A percentile compares a stretch with the other conserved stretches of the same genome.
Conservation (phyloP, 2,113 vertebrate genomes). For the Asarcornis scutulata region DNA sequence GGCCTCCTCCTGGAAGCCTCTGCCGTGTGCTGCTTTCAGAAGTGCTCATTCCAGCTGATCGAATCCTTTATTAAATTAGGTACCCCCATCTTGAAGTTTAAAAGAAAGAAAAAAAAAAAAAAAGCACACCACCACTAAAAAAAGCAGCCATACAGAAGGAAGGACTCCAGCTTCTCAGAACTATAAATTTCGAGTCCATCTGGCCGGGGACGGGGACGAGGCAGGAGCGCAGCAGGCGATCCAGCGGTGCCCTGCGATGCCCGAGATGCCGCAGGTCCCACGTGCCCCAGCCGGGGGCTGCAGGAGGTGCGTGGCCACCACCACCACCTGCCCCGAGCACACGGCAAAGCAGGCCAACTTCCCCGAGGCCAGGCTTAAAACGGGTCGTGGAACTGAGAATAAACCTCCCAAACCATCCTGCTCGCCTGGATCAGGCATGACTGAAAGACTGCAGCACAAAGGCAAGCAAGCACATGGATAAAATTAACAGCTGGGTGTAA, state of each 20-base stretch:
- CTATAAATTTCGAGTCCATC: constrained; percentile 67
- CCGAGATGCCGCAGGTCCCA: not conserved
- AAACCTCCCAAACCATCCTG: constrained; percentile 20
- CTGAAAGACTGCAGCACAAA: not conserved
- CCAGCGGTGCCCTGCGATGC: constrained; percentile 33
- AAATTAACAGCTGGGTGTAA: constrained; percentile 21
- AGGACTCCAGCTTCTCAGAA: constrained; percentile 69
- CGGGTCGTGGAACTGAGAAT: not conserved
- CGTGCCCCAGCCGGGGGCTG: not conserved
- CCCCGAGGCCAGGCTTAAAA: not conserved
- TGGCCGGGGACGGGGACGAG: constrained; percentile 20
- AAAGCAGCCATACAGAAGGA: not conserved
- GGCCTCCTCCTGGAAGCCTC: constrained; percentile 40
- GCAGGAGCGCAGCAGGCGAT: constrained; percentile 8
- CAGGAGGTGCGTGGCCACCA: constrained; percentile 3
- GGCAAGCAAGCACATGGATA: not conserved
- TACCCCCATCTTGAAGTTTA: not conserved
- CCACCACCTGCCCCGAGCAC: not conserved
- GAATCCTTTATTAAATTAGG: constrained; percentile 55
- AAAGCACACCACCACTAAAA: not conserved
- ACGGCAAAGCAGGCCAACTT: constrained; percentile 18
- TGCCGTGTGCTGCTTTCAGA: constrained; percentile 41
- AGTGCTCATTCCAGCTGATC: constrained; percentile 57
- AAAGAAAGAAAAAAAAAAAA: not conserved
- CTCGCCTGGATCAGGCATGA: not conserved